phyloP scores from a whole-genome alignment of 2,113 vertebrate genomes.

The Phalacrocorax pelagicus region DNA sequence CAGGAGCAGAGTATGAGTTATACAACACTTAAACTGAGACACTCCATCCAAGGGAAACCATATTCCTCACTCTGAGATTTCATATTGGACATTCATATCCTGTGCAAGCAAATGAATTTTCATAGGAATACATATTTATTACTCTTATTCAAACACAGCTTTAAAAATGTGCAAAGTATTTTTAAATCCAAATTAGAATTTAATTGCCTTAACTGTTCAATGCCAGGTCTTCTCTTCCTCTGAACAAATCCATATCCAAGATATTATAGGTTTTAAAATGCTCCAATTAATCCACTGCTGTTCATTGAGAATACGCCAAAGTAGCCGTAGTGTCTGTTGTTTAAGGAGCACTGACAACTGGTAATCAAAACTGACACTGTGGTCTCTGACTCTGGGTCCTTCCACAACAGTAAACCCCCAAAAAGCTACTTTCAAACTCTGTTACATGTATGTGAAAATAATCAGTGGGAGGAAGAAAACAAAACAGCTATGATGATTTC shows the following conservation, averaged over 20 bases:
- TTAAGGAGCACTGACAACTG: neutral
- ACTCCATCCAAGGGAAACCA: slow-evolving; percentile 29
- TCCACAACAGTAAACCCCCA: neutral
- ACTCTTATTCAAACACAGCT: neutral
- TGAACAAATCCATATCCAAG: neutral
- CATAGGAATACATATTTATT: neutral
- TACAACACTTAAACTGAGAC: slow-evolving; percentile 51
- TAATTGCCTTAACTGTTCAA: neutral
- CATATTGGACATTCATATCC: neutral
- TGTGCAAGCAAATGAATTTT: slow-evolving; percentile 15
- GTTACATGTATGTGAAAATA: neutral
- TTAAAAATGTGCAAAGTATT: slow-evolving; percentile 9
- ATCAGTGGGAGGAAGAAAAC: neutral
- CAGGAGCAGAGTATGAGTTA: slow-evolving; percentile 67
- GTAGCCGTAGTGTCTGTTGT: neutral
- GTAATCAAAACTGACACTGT: neutral
- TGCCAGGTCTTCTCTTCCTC: neutral
- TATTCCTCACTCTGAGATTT: slow-evolving; percentile 26
- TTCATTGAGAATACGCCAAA: neutral
- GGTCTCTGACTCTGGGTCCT: neutral
- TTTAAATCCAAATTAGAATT: slow-evolving; percentile 26
- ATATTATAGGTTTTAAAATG: neutral
- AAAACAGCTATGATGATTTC: neutral
- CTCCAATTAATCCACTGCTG: neutral
- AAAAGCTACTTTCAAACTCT: slow-evolving; percentile 22